phyloP scores from a whole-genome alignment of 2,888 invertebrate species.

The Drosophila robusta region DNA sequence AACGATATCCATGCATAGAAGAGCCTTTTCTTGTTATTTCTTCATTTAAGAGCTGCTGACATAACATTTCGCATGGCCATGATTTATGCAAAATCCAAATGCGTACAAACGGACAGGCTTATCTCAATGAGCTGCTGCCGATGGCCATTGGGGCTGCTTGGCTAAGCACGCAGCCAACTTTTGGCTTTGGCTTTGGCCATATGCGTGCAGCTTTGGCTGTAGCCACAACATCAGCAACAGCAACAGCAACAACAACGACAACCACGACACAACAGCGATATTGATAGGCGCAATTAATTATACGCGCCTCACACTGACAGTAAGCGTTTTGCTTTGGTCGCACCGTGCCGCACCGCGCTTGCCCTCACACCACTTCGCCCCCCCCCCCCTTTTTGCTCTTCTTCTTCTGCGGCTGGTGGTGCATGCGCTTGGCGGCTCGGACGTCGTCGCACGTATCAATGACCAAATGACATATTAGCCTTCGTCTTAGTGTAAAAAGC shows the following conservation, averaged over 20 bases:
- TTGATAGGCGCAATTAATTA: slow-evolving; percentile 82
- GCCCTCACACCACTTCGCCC: slow-evolving; percentile 36
- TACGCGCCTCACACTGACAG: slow-evolving; percentile 79
- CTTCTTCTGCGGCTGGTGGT: not conserved
- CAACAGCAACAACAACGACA: slow-evolving; percentile 27
- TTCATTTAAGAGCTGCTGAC: slow-evolving; percentile 64
- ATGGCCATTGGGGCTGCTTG: slow-evolving; percentile 34
- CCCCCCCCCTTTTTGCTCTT: slow-evolving; percentile 8
- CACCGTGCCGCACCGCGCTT: slow-evolving; percentile 41
- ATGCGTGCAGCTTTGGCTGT: slow-evolving; percentile 57
- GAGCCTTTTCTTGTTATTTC: slow-evolving; percentile 46
- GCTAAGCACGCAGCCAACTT: slow-evolving; percentile 48
- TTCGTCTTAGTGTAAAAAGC: slow-evolving; percentile 82
- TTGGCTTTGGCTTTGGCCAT: slow-evolving; percentile 29
- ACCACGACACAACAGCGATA: slow-evolving; percentile 61
- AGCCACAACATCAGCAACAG: slow-evolving; percentile 21
- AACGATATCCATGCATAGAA: slow-evolving; percentile 37
- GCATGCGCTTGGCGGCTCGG: slow-evolving; percentile 29
- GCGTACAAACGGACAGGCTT: slow-evolving; percentile 74
- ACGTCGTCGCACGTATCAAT: slow-evolving; percentile 75
- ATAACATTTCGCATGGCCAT: slow-evolving; percentile 76
- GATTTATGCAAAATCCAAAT: slow-evolving; percentile 78
- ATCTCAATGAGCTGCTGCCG: slow-evolving; percentile 75
- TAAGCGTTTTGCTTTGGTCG: slow-evolving; percentile 78
- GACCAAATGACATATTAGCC: slow-evolving; percentile 82